Evolutionary conservation across 35 echinoderm and acorn worm species (phyloP).

Genomic region (Stichopus chloronotus): DNA sequence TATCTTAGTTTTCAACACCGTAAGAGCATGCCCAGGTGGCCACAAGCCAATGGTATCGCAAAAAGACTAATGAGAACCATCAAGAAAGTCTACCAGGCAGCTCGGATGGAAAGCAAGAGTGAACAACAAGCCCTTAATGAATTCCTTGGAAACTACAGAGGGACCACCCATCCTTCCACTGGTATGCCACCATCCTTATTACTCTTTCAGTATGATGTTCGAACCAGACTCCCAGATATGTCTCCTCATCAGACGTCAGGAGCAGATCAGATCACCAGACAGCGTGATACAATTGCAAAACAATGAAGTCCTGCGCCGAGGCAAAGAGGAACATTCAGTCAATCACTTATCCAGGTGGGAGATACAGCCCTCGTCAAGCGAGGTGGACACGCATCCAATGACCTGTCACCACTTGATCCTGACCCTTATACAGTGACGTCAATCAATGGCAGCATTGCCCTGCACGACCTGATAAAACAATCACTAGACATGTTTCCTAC

Average conservation of each 20-base stretch:
- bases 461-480: conserved; percentile 28
- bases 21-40: background rate
- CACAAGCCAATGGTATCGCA: background rate
- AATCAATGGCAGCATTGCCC: conserved; percentile 65
- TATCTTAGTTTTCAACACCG: background rate
- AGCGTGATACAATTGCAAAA: background rate
- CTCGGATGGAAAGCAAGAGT: conserved; percentile 30
- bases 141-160: conserved; percentile 72
- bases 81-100: conserved; percentile 18
- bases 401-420: conserved; percentile 60
- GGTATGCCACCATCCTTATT: conserved; percentile 40
- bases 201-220: conserved; percentile 33
- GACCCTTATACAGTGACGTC: conserved; percentile 58
- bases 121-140: conserved; percentile 41
- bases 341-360: conserved; percentile 58
- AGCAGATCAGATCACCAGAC: background rate
- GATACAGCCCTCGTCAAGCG: conserved; percentile 67
- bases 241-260: background rate
- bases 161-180: conserved; percentile 65
- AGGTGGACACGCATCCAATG: conserved; percentile 32
- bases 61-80: background rate
- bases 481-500: conserved; percentile 60
- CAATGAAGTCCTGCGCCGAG: background rate
- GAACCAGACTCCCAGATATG: conserved; percentile 41
- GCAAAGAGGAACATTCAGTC: background rate